Percentiles rank a stretch among this genome's conserved stretches.
Evolutionary conservation across 2,797 vertebrate species (phyloP).

Genomic region (Momotus momota): DNA sequence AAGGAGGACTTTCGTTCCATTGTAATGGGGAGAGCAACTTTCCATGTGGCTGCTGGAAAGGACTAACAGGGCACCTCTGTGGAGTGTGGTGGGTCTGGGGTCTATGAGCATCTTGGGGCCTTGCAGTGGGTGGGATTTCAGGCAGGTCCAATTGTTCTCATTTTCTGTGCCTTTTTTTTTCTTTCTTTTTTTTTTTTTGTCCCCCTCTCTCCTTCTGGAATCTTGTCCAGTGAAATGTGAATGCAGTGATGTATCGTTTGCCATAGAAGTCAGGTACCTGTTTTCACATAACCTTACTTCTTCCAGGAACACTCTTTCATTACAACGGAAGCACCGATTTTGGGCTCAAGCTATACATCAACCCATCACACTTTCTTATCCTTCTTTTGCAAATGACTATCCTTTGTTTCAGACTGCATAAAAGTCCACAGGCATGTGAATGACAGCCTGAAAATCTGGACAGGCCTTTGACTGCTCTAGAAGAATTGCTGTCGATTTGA

Average conservation of each 20-base stretch:
- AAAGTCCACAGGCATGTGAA: background rate
- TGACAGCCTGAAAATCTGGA: background rate
- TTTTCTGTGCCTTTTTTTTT: background rate
- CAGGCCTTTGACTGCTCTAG: background rate
- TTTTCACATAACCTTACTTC: background rate
- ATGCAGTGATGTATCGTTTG: background rate
- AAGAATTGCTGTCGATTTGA: background rate
- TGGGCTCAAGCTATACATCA: background rate
- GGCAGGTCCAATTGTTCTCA: background rate
- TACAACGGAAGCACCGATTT: background rate
- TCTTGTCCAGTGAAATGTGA: background rate
- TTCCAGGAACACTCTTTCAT: background rate
- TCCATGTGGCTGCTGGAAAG: background rate
- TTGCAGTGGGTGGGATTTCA: background rate
- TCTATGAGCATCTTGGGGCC: background rate
- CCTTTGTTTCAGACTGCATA: background rate
- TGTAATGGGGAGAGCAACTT: background rate
- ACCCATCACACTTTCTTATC: accelerated
- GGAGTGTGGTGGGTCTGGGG: background rate
- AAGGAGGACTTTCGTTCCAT: accelerated
- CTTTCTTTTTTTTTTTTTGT: too few relatives aligned
- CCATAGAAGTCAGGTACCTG: background rate
- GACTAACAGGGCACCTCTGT: background rate
- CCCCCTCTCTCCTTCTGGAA: too few relatives aligned
- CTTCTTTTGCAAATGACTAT: background rate